Percentiles rank a stretch among this genome's conserved stretches.
These are phyloP conservation scores for Mesocentrotus franciscanus DNA, from an alignment of 53 echinoderm and acorn worm species.

Conservation along the genomic window DNA sequence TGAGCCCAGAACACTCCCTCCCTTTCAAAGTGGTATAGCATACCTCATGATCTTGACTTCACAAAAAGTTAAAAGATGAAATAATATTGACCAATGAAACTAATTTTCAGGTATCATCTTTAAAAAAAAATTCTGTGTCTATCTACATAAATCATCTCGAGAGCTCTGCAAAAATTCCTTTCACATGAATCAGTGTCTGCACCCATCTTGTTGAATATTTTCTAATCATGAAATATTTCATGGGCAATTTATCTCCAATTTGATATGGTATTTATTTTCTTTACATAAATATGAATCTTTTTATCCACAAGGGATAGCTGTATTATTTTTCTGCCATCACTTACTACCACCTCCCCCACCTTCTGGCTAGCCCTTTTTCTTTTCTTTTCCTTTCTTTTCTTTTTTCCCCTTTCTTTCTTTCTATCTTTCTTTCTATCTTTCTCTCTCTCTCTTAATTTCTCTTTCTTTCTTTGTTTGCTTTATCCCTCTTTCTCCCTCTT, in stretches of 20 bases:
- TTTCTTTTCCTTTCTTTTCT: neutral
- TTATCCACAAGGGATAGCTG: no score
- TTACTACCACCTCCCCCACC: neutral
- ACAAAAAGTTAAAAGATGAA: neutral
- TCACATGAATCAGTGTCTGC: conserved; percentile 16
- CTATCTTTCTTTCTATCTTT: neutral
- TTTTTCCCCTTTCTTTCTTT: neutral
- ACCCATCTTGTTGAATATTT: neutral
- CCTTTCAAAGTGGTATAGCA: neutral
- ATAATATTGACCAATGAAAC: neutral
- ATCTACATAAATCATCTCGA: neutral
- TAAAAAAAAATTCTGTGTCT: neutral
- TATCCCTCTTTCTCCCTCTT: neutral
- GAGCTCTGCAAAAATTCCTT: neutral
- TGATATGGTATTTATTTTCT: neutral
- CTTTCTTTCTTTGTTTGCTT: neutral
- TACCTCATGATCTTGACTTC: neutral
- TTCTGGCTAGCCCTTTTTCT: neutral
- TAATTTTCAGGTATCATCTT: conserved; percentile 15
- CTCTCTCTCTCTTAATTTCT: neutral
- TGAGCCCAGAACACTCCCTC: neutral
- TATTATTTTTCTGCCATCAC: neutral
- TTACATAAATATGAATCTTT: no score
- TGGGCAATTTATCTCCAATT: neutral
- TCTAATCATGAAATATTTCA: neutral